Percentiles rank a stretch among this genome's conserved stretches.
phyloP scores from a whole-genome alignment of 2,888 invertebrate species.

The Orthosia incerta region DNA sequence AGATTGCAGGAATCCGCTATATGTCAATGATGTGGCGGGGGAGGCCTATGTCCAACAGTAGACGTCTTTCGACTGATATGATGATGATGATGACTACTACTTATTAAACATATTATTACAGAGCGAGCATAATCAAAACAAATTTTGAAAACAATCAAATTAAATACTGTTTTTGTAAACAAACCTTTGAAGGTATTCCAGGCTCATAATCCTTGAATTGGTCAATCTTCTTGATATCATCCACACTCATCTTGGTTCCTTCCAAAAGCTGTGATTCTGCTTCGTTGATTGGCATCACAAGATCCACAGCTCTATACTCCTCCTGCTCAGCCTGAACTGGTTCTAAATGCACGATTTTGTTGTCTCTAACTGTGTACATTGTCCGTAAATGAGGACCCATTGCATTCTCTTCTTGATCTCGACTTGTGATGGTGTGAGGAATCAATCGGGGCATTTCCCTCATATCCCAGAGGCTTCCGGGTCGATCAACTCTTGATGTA shows the following conservation, averaged over 20 bases:
- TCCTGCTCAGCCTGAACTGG: constrained; percentile 67
- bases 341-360: constrained; percentile 87
- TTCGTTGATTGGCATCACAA: constrained; percentile 80
- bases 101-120: too few relatives aligned
- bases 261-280: constrained; percentile 83
- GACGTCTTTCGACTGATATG: too few relatives aligned
- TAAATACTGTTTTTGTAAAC: not conserved
- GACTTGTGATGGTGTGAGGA: constrained; percentile 61
- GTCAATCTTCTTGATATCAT: constrained; percentile 89
- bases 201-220: constrained; percentile 89
- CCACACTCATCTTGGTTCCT: constrained; percentile 87
- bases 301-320: constrained; percentile 80
- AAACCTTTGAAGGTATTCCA: constrained; percentile 89
- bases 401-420: constrained; percentile 50
- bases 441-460: constrained; percentile 72
- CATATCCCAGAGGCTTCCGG: constrained; percentile 87
- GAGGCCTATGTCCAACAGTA: too few relatives aligned
- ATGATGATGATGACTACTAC: too few relatives aligned
- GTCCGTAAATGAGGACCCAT: constrained; percentile 81
- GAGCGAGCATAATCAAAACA: too few relatives aligned
- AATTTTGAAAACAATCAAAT: not conserved
- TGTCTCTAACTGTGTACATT: constrained; percentile 89
- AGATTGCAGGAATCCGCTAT: too few relatives aligned
- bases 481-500: constrained; percentile 67
- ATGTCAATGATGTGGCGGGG: too few relatives aligned